Conservation (phyloP, 2,113 vertebrate species). For the Cepphus grylle region DNA sequence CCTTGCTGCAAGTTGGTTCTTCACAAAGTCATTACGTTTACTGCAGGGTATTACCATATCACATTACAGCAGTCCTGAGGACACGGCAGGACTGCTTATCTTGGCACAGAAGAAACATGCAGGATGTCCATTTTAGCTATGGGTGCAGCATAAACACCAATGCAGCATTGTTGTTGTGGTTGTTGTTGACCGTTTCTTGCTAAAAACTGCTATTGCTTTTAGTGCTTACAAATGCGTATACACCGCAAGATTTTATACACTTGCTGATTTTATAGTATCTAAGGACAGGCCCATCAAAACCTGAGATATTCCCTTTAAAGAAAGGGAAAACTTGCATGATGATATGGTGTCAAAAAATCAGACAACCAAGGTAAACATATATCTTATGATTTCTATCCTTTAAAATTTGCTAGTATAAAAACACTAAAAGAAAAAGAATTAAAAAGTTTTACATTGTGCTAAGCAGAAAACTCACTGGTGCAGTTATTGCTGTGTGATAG, state of each 20-base stretch:
- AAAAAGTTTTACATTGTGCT: neutral
- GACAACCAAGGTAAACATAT: neutral
- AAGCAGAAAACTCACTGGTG: neutral
- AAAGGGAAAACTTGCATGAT: neutral
- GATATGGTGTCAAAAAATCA: rapidly evolving
- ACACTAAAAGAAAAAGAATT: neutral
- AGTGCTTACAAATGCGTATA: neutral
- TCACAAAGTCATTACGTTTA: neutral
- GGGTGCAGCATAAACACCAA: neutral
- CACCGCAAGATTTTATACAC: rapidly evolving
- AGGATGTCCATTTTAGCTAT: neutral
- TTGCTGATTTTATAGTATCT: neutral
- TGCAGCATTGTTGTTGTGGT: neutral
- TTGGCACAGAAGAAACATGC: rapidly evolving
- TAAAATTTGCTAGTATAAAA: neutral
- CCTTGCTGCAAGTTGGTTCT: neutral
- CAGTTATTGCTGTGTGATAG: neutral
- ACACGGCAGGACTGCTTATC: neutral
- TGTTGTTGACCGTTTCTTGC: neutral
- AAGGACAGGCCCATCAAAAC: neutral
- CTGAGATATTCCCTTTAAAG: neutral
- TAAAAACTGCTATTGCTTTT: neutral
- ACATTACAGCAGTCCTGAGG: neutral
- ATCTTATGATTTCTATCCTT: neutral
- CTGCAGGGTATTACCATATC: neutral